Conservation (phyloP, 2,797 vertebrate genomes). For the Rousettus madagascariensis region DNA sequence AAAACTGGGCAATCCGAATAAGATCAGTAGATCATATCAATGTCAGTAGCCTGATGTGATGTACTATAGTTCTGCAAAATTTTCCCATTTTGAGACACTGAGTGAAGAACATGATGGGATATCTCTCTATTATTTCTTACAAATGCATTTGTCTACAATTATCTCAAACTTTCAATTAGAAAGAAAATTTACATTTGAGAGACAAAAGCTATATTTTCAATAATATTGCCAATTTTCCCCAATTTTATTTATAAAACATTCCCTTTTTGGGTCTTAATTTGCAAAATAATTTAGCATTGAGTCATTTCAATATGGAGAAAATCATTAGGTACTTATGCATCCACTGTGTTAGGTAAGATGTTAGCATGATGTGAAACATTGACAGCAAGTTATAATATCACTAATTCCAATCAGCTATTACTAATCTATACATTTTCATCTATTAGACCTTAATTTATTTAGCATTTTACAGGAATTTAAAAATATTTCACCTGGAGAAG, state of each 20-base stretch:
- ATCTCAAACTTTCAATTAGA: not conserved
- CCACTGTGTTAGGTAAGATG: not conserved
- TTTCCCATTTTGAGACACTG: not conserved
- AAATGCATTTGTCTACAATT: not conserved
- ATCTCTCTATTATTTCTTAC: not conserved
- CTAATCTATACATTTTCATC: not conserved
- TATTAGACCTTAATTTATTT: not conserved
- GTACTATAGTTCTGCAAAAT: not conserved
- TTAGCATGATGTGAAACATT: not conserved
- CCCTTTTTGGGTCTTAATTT: not conserved
- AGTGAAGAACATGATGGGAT: not conserved
- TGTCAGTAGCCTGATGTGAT: not conserved
- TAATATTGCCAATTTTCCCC: not conserved
- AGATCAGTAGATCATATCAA: not conserved
- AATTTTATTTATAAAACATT: not conserved
- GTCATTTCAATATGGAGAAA: not conserved
- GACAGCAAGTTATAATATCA: not conserved
- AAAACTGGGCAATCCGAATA: not conserved
- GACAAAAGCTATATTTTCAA: not conserved
- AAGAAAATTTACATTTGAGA: not conserved
- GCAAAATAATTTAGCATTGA: not conserved
- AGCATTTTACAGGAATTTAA: not conserved
- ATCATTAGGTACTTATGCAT: not conserved
- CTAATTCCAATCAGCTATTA: not conserved
- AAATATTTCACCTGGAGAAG: slow-evolving; percentile 25